Evolutionary conservation across 1,140 invertebrate genomes (phyloP).

Genomic region (Pogonognathellus flavescens): DNA sequence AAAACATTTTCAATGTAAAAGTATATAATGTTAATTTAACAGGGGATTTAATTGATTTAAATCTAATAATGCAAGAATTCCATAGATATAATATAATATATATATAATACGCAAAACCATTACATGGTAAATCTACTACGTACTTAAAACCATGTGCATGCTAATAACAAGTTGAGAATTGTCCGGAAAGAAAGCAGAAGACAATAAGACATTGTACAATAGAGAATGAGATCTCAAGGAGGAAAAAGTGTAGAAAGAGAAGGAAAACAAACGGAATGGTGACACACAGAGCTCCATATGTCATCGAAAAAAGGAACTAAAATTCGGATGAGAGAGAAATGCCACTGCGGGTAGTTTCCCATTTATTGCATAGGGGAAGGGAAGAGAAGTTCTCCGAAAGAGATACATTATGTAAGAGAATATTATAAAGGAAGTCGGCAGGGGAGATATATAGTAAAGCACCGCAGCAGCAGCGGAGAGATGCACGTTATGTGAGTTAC

Average conservation of each 20-base stretch:
- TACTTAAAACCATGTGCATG: no score
- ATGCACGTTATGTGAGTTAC: constrained; percentile 18
- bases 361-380: constrained; percentile 32
- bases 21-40: background rate
- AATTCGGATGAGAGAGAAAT: constrained; percentile 20
- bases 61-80: no score
- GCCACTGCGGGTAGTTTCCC: constrained; percentile 23
- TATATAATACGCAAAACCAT: no score
- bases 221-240: background rate
- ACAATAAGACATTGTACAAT: background rate
- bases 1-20: background rate
- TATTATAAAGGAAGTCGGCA: constrained; percentile 10
- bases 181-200: background rate
- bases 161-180: background rate
- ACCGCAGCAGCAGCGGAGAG: background rate
- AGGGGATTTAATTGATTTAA: no score
- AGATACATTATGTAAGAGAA: background rate
- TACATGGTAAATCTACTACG: no score
- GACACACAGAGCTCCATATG: constrained; percentile 43
- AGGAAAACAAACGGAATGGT: constrained; percentile 3
- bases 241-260: background rate
- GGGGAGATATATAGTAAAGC: constrained; percentile 6
- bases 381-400: background rate
- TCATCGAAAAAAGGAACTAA: constrained; percentile 42
- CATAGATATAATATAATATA: no score